Base-by-base conservation (phyloP, 2,797 vertebrate genomes). In the Pogonophryne albipinna region DNA sequence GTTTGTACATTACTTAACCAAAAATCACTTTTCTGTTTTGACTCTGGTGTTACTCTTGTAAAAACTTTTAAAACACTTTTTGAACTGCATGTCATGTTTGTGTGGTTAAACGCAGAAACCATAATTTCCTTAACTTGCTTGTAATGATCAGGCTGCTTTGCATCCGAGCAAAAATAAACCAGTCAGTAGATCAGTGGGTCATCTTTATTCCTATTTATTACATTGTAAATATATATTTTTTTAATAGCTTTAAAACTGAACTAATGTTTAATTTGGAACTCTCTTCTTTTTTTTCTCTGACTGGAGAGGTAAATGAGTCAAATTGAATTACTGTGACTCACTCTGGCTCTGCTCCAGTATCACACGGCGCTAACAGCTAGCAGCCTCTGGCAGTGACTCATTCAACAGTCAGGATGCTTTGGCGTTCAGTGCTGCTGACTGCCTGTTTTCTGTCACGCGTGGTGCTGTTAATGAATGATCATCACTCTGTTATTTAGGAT, bases 401-500 rank as follows among this genome's bases (percentile, higher is more conserved):
- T 76, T 61, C 27, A 65, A 15, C 76, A 60, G 55, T 66, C 68
- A 9, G 63, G 52, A 31, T 62, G 71, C 62, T 79, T 85, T 72
- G 55, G 68, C 73, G 71, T 64, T 57, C 44, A 19, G 2, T 67
- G 66, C 71, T 31, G 68, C 75, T 46, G 55, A 51, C 67, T 57
- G 52, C 15, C 71, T 59, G 65, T 17, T 82, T 75, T 74, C 79
- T 74, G 13, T 82, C 71, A 49, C 57, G 60, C 56, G 12, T 56
- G 49, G 7, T 63, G 42, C 20, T 31, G 58, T 53, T 66, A 59
- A 23, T 82, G 16, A 84, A 23, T 49, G 9, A 14, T 27, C n/a
- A 4, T 57, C 16, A 55, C 27, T 45, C 67, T 85, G 5, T 62
- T 69, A 65, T 72, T 1, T 27, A 98, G 97, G 86, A 93, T 94